phyloP scores from a whole-genome alignment of 2,888 invertebrate species.

The Acronicta leporina region DNA sequence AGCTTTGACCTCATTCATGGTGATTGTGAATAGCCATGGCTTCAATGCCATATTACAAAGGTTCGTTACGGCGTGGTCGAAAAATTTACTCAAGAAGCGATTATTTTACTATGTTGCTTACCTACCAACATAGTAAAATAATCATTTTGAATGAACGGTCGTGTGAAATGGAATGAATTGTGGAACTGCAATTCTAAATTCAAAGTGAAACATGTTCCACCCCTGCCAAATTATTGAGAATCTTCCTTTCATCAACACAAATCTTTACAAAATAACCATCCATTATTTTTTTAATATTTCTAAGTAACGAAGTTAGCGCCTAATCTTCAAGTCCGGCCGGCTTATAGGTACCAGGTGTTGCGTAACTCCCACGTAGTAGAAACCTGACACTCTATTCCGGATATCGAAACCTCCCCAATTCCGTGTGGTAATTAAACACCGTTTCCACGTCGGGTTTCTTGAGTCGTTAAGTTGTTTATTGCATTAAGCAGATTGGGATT shows the following conservation, averaged over 20 bases:
- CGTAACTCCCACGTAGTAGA: slow-evolving; percentile 29
- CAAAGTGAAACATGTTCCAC: too few relatives aligned
- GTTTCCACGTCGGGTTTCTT: slow-evolving; percentile 51
- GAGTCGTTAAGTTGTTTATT: slow-evolving; percentile 4
- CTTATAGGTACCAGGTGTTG: slow-evolving; percentile 30
- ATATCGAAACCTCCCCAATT: slow-evolving; percentile 53
- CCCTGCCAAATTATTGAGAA: too few relatives aligned
- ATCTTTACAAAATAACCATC: neutral
- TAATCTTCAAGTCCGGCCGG: slow-evolving; percentile 32
- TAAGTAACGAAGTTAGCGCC: slow-evolving; percentile 40
- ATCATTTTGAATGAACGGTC: too few relatives aligned
- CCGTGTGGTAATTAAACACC: slow-evolving; percentile 55
- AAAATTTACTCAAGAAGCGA: too few relatives aligned
- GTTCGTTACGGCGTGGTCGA: neutral
- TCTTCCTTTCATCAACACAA: neutral
- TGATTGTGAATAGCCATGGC: slow-evolving; percentile 10
- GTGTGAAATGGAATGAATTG: too few relatives aligned
- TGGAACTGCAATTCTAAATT: too few relatives aligned
- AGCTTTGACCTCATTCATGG: neutral
- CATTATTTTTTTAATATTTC: slow-evolving; percentile 13
- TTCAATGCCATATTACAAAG: slow-evolving; percentile 20
- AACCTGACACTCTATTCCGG: slow-evolving; percentile 49
- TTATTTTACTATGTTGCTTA: too few relatives aligned
- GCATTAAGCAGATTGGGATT: neutral
- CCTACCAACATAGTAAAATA: too few relatives aligned